These are phyloP conservation scores for Leucoraja erinaceus DNA, from an alignment of 2,113 vertebrate species.

Conservation along the genomic window DNA sequence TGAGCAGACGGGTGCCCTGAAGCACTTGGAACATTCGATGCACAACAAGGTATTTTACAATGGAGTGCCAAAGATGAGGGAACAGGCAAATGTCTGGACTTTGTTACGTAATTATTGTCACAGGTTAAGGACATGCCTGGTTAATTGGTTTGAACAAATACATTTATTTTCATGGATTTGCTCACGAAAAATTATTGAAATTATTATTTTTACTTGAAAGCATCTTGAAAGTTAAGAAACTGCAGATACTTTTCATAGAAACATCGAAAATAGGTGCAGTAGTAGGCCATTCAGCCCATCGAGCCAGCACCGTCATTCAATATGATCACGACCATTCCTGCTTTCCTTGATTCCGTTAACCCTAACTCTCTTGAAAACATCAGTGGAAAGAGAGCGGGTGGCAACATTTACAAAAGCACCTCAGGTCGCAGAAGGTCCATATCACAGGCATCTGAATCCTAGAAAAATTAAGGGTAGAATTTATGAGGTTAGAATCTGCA, in stretches of 20 bases:
- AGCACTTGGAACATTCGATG: background rate
- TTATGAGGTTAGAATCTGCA: too few species aligned
- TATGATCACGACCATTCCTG: too few species aligned
- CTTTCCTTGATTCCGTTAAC: too few species aligned
- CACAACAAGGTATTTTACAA: background rate
- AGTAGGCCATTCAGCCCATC: too few species aligned
- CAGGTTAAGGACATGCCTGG: background rate
- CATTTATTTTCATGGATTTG: background rate
- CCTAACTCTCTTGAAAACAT: too few species aligned
- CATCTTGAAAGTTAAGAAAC: background rate
- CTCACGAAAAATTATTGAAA: background rate
- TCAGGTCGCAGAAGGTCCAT: background rate
- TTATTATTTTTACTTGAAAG: background rate
- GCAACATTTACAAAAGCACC: background rate
- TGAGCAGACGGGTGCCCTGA: conserved; percentile 15
- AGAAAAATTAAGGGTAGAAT: background rate
- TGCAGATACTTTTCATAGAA: too few species aligned
- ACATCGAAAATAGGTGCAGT: too few species aligned
- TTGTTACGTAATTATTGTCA: background rate
- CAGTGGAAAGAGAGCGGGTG: background rate
- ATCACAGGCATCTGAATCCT: background rate
- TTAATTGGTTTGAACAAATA: background rate
- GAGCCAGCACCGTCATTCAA: too few species aligned
- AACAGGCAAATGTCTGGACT: background rate
- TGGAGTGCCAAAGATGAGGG: background rate